A percentile compares a stretch with the other conserved stretches of the same genome.
Evolutionary conservation across 2,888 invertebrate genomes (phyloP).

Genomic region (Calliopum simillimum): DNA sequence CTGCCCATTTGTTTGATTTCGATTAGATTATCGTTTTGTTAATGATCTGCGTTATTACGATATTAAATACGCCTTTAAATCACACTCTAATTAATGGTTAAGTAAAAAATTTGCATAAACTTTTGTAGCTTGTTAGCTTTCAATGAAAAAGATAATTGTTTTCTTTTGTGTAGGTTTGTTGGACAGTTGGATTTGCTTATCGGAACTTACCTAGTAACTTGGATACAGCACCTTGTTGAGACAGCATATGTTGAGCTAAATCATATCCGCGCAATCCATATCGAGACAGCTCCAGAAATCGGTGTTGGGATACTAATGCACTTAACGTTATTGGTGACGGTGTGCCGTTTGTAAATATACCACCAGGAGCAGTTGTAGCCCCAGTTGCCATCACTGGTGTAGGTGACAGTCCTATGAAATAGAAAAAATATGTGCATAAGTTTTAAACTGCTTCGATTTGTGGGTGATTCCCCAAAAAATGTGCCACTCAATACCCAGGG

Average conservation of each 20-base stretch:
- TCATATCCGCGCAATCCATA: constrained; percentile 88
- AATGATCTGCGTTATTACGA: too few species aligned
- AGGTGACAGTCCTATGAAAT: constrained; percentile 48
- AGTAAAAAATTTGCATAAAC: constrained; percentile 10
- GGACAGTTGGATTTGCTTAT: background rate
- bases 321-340: constrained; percentile 72
- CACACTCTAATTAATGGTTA: background rate
- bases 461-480: too few species aligned
- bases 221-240: constrained; percentile 91
- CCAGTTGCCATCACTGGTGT: constrained; percentile 50
- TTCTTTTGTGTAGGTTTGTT: background rate
- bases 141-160: background rate
- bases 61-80: too few species aligned
- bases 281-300: constrained; percentile 84
- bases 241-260: constrained; percentile 89
- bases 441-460: background rate
- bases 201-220: constrained; percentile 84
- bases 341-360: constrained; percentile 62
- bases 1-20: background rate
- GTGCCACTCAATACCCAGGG: too few species aligned
- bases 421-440: constrained; percentile 9
- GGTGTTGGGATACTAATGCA: constrained; percentile 81
- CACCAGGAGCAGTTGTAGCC: constrained; percentile 61
- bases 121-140: too few species aligned
- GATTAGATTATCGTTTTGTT: background rate